Evolutionary conservation across 2,888 invertebrate genomes (phyloP).

Genomic region (Ommatoiulus sabulosus): DNA sequence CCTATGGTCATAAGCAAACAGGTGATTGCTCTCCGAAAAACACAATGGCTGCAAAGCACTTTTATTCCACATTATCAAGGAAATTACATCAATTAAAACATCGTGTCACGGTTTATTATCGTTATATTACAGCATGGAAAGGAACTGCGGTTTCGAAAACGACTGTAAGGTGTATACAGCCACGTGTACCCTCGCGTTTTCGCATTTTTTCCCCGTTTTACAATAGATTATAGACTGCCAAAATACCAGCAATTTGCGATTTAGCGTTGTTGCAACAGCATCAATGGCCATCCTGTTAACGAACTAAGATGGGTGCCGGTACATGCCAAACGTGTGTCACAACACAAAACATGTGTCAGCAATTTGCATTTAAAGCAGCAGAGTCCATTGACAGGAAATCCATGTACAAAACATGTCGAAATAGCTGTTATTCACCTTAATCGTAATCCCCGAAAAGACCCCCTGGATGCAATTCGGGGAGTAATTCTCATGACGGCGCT

Average conservation of each 20-base stretch:
- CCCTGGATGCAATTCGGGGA: conserved; percentile 8
- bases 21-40: not conserved
- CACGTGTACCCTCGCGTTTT: not conserved
- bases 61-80: not conserved
- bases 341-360: not conserved
- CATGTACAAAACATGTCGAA: not conserved
- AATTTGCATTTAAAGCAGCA: not conserved
- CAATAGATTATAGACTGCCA: not conserved
- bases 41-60: not conserved
- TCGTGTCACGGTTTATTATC: not conserved
- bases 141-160: not conserved
- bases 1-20: conserved; percentile 5
- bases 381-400: conserved; percentile 5
- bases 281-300: conserved; percentile 31
- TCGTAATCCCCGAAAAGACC: not conserved
- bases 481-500: not conserved
- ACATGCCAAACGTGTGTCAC: conserved; percentile 20
- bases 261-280: not conserved
- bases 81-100: not conserved
- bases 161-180: no score
- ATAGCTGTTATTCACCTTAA: conserved; percentile 29
- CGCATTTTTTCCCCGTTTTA: not conserved
- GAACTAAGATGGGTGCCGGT: not conserved
- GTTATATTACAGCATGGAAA: not conserved
- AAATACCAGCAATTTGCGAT: not conserved